Evolutionary conservation across 2,797 vertebrate genomes (phyloP).

Genomic region (Pangasius djambal): DNA sequence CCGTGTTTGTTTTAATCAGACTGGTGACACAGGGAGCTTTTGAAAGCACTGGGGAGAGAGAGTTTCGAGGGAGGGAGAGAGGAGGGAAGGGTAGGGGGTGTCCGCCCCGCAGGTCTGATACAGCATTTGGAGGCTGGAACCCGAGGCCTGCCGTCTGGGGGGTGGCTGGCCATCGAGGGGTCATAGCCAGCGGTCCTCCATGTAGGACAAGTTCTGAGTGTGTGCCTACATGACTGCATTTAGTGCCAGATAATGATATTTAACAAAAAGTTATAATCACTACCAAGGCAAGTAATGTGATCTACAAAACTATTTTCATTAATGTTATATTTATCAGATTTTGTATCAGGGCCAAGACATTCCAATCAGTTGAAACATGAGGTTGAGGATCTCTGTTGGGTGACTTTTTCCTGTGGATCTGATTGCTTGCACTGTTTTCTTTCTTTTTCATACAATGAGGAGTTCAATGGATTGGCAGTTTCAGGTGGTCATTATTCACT

Average conservation of each 20-base stretch:
- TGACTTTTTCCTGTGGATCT: conserved; percentile 55
- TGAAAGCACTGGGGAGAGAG: conserved; percentile 75
- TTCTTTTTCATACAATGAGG: conserved; percentile 52
- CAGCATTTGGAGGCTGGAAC: conserved; percentile 67
- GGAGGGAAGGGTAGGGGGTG: conserved; percentile 70
- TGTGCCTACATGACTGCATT: conserved; percentile 41
- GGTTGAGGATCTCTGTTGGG: conserved; percentile 57
- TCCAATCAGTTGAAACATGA: conserved; percentile 55
- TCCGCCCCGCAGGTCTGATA: conserved; percentile 72
- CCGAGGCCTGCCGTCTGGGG: conserved; percentile 71
- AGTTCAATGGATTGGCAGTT: conserved; percentile 33
- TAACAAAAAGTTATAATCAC: conserved; percentile 18
- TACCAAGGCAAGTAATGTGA: conserved; percentile 43
- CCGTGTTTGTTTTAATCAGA: conserved; percentile 93
- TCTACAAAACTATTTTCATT: conserved; percentile 22
- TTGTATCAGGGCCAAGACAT: conserved; percentile 42
- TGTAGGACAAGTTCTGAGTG: conserved; percentile 48
- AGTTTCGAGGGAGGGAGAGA: conserved; percentile 55
- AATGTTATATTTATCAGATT: conserved; percentile 52
- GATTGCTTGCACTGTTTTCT: conserved; percentile 61
- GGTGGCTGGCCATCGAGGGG: conserved; percentile 70
- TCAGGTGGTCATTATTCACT: conserved; percentile 14
- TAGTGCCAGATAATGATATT: conserved; percentile 17
- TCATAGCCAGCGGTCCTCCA: conserved; percentile 73
- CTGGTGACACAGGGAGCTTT: conserved; percentile 86